Base-by-base conservation (phyloP, 1,140 invertebrate species). In the Pogonomyrmex barbatus region DNA sequence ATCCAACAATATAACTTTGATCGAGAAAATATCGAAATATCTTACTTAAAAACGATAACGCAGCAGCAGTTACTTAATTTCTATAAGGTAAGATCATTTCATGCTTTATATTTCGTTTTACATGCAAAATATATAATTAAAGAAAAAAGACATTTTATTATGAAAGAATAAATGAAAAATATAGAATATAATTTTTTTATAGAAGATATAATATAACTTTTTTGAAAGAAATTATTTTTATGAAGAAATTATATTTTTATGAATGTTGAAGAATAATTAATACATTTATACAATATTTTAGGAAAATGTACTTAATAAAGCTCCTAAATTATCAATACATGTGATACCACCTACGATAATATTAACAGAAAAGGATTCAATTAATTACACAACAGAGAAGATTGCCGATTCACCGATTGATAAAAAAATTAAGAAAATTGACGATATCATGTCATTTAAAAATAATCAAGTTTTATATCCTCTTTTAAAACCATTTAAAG, bases 1-100 rank as follows among this genome's bases (percentile, higher is more conserved):
- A 95, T 96, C 2, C 97, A 98, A 91, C 97, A 98, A 86, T 99
- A 99, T 94, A 98, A 99, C 94, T 99, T 99, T 95, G 97, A 99
- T 91, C 96, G 98, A 89, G 97, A 97, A 60, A 96, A 97, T 87
- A 96, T 98, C 17, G 98, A 99, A 95, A 98, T 98, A 0, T 97
- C 96, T 10, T 97, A 97, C 90, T 94, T 99, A 8, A 96, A 96
- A 87, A 97, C 96, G 0, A 94, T 99, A 4, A 97, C 96, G 0
- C 98, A 98, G 93, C 94, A 97, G 0, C 97, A 99, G 90, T 93
- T 99, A 2, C 91, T 98, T 52, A 94, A 97, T 1, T 99, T 98
- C 93, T 99, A 97, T 91, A 96, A 97, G 93, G 97, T 98, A 94
- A 24, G 24, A 81, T 87, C 47, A 82, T 75, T 65, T 2, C 52